Conservation (phyloP, 2,797 vertebrate genomes). For the Eulemur mongoz region DNA sequence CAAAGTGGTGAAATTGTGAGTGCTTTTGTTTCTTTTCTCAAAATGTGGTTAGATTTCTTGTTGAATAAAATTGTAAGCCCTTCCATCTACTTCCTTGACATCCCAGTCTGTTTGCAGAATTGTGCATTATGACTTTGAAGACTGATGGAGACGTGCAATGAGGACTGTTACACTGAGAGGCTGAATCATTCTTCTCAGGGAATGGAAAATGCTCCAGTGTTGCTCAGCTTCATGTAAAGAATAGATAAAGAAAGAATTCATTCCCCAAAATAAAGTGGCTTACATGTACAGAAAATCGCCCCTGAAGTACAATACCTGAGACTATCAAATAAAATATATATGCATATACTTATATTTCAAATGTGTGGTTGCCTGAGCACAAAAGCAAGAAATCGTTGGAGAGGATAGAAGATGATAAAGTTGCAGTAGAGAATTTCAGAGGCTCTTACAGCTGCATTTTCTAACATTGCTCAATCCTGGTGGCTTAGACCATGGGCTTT, state of each 20-base stretch:
- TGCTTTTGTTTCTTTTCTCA: neutral
- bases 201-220: neutral
- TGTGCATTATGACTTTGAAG: neutral
- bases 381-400: neutral
- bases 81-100: neutral
- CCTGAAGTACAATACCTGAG: neutral
- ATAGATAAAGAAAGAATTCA: neutral
- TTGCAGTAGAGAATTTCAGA: neutral
- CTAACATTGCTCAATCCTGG: neutral
- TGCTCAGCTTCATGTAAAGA: neutral
- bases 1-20: neutral
- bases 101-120: neutral
- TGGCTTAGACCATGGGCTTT: neutral
- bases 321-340: neutral
- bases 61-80: neutral
- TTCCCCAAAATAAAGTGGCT: neutral
- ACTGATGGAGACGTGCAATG: neutral
- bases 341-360: neutral
- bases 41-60: neutral
- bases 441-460: neutral
- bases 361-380: neutral
- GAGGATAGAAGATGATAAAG: neutral
- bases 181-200: neutral
- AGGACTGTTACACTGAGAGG: neutral
- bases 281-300: neutral